Conservation (phyloP, 2,888 invertebrate genomes). For the Tiphia femorata region DNA sequence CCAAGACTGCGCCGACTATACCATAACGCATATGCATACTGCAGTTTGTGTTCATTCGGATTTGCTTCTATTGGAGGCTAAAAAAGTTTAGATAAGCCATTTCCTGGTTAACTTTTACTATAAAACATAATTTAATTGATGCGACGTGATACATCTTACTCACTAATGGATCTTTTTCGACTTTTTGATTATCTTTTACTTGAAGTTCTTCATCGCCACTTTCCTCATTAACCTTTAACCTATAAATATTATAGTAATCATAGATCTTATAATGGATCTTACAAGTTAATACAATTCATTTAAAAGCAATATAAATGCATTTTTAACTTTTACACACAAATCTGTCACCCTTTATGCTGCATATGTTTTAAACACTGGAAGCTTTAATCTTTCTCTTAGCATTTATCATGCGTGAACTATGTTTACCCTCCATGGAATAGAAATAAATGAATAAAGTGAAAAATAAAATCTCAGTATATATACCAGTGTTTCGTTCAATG, state of each 20-base stretch:
- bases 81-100: conserved; percentile 57
- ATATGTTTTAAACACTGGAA: no score
- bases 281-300: not conserved
- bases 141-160: no score
- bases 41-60: conserved; percentile 90
- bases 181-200: conserved; percentile 66
- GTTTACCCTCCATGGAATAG: no score
- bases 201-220: conserved; percentile 76
- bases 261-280: not conserved
- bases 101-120: not conserved
- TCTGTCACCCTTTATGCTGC: not conserved
- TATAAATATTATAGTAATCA: conserved; percentile 56
- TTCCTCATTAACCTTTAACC: conserved; percentile 75
- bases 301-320: no score
- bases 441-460: no score
- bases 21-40: conserved; percentile 96
- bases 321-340: no score
- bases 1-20: conserved; percentile 76
- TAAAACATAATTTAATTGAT: not conserved
- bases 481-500: no score
- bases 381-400: no score
- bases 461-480: no score
- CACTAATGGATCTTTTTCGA: conserved; percentile 63
- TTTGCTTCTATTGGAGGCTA: conserved; percentile 80
- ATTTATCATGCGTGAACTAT: no score